Base-by-base conservation (phyloP, 2,113 vertebrate species). In the Nestor notabilis region DNA sequence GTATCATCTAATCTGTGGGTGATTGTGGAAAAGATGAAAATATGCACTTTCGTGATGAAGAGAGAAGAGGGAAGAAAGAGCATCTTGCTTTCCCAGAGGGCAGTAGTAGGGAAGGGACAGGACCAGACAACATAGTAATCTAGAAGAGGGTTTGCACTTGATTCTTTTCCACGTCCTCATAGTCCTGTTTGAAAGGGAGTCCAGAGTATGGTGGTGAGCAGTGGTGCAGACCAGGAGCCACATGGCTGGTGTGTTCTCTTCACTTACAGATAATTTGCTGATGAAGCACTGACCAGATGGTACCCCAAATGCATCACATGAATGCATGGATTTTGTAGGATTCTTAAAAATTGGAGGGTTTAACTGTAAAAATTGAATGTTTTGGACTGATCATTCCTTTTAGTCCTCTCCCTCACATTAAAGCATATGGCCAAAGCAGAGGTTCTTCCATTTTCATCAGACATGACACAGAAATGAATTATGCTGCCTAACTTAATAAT, bases 151-250 rank as follows among this genome's bases (percentile, higher is more conserved):
- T 39, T 89, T 83, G 33, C 24, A 27, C 11, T 85, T 0, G 0
- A 8, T 86, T 89, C 46, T 41, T 52, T 29, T 44, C 58, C 1
- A 3, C 14, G 21, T 31, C 49, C 49, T 31, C 2, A 1, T 17
- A 52, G 41, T 60, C 27, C 23, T 70, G 37, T 66, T 75, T 68
- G 74, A 84, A 77, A 77, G 41, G 37, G 19, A 43, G 31, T 39
- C 64, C 37, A 31, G n/a, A 10, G 35, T 8, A 8, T 0, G 7
- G 44, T 31, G n/a, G 46, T 1, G 4, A 46, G 46, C 1, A 4
- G 37, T 56, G 64, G 21, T 20, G 43, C 41, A 65, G 29, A 50
- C n/a, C 31, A 19, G 4, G 1, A 76, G 43, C 49, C 13, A 10
- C 7, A 17, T 0, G 35, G 50, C 31, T 35, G 4, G 4, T 17